These are phyloP conservation scores for Pongo abelii DNA, from an alignment of 2,113 vertebrate species.

Conservation along the genomic window DNA sequence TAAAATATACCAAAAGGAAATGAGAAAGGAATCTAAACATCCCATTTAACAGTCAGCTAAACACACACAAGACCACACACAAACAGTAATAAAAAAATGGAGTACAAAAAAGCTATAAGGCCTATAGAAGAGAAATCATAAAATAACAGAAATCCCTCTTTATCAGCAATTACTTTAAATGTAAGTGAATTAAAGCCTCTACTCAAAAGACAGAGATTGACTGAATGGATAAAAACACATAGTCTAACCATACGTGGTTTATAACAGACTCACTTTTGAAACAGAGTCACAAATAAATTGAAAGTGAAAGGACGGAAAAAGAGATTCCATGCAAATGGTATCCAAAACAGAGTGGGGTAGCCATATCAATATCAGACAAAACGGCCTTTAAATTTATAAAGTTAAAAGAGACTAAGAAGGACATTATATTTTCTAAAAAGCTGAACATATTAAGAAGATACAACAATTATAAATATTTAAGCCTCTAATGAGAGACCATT, in stretches of 20 bases:
- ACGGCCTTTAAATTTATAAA: background rate
- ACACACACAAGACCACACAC: background rate
- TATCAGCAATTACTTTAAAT: background rate
- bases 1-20: background rate
- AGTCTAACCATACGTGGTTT: background rate
- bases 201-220: background rate
- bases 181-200: background rate
- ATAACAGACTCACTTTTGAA: background rate
- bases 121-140: background rate
- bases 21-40: background rate
- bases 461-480: background rate
- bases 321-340: background rate
- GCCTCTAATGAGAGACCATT: background rate
- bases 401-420: background rate
- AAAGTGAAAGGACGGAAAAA: background rate
- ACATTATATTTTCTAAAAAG: background rate
- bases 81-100: background rate
- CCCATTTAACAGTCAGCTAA: background rate
- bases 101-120: background rate
- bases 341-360: background rate
- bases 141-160: background rate
- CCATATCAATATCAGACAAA: background rate
- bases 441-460: background rate
- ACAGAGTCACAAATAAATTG: background rate
- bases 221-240: no score